Evolutionary conservation across 2,888 invertebrate species (phyloP), one percentile per base, ranked within the genome.

Genomic region (Phragmatobia fuliginosa): DNA sequence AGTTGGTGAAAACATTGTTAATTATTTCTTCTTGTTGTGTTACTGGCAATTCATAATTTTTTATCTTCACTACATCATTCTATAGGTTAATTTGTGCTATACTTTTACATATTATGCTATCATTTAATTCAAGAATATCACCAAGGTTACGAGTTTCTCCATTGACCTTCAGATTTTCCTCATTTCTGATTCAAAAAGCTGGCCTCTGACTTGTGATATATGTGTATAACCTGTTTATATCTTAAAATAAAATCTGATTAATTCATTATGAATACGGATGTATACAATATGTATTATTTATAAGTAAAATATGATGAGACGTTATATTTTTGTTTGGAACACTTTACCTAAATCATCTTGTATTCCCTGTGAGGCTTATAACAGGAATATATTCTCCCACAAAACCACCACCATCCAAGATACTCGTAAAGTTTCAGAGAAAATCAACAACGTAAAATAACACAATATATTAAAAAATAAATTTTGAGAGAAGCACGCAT

Each of bases 151-250:
- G 52, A 77, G 72, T 82, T 80, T 81, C 81, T 68, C 83, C 36
- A 18, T 28, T 77, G 69, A 75, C 78, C 77, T 78, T 81, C 67
- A n/a, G 58, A 64, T 71, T 73, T 71, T 73, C 62, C 67, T 72
- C 70, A 80, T 79, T 80, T 77, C 71, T 72, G 66, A 76, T 71
- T 32, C 76, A 73, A 76, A 78, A 56, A 31, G n/a, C 32, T 80
- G 78, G 73, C 82, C 76, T 73, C 66, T 80, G 83, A 74, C 81
- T 33, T 70, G 8, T 78, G 81, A 76, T 75, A 77, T 83, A 73
- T 60, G 62, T 65, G 8, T 10, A 49, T n/a, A 62, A 80, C 81
- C 61, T 41, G 81, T 70, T 79, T 61, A 28, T 32, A 38, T 41
- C 38, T 49, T 62, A 69, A 62, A 66, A 59, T 70, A 56, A 56